These are phyloP conservation scores for Setipinna tenuifilis DNA, from an alignment of 2,797 vertebrate genomes.

Conservation along the genomic window DNA sequence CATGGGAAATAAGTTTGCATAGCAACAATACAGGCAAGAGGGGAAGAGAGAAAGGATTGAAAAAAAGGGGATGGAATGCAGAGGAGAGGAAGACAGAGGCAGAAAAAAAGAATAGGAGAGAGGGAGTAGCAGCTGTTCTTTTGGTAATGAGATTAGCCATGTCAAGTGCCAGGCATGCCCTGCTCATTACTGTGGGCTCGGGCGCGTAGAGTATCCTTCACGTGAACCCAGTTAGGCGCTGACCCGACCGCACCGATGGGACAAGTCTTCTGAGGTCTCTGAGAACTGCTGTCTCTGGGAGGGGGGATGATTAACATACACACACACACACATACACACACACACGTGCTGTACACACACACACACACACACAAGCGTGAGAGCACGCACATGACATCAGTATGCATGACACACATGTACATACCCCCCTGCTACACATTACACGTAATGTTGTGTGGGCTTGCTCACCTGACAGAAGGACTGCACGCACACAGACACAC, in stretches of 20 bases:
- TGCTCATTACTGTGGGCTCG: conserved; percentile 29
- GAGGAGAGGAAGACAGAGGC: background rate
- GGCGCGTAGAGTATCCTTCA: conserved; percentile 39
- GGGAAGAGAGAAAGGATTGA: background rate
- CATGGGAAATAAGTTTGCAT: background rate
- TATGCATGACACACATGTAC: background rate
- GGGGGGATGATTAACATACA: background rate
- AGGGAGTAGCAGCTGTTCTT: conserved; percentile 28
- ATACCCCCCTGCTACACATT: background rate
- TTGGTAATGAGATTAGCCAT: conserved; percentile 46
- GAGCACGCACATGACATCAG: too few relatives aligned
- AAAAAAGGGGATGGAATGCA: background rate
- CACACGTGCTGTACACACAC: background rate
- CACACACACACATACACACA: background rate
- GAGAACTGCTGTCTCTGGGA: background rate
- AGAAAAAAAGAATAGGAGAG: conserved; percentile 18
- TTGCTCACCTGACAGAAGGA: background rate
- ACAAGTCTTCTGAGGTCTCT: background rate
- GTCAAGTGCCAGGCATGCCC: conserved; percentile 38
- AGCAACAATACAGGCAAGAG: background rate
- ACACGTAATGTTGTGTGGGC: background rate
- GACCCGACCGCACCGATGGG: background rate
- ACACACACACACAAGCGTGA: background rate
- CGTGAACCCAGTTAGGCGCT: conserved; percentile 49
- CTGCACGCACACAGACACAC: background rate